Conservation (phyloP, 2,113 vertebrate species). For the Tyto alba region DNA sequence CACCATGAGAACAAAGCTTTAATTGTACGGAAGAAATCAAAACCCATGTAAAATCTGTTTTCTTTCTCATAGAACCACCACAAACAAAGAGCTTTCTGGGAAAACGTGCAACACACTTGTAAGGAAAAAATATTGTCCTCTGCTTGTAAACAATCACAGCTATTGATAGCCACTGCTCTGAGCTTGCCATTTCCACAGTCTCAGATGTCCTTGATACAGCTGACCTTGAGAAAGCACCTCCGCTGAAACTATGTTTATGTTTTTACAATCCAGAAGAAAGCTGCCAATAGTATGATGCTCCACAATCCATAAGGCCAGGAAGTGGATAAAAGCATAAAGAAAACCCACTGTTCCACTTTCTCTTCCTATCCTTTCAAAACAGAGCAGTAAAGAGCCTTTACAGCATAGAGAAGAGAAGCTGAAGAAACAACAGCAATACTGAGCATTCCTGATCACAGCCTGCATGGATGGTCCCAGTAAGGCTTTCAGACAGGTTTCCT, state of each 20-base stretch:
- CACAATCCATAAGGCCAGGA: neutral
- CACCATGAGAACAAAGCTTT: neutral
- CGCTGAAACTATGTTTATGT: neutral
- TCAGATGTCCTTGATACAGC: neutral
- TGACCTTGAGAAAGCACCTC: neutral
- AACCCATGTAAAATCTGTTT: neutral
- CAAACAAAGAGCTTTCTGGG: neutral
- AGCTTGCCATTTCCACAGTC: neutral
- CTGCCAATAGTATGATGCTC: neutral
- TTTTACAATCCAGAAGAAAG: neutral
- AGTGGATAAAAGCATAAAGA: neutral
- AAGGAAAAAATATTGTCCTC: neutral
- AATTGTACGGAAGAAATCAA: neutral
- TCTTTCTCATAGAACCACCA: neutral
- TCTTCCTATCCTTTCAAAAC: neutral
- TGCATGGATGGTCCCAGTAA: neutral
- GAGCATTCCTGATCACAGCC: neutral
- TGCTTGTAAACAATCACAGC: neutral
- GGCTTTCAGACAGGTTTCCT: neutral
- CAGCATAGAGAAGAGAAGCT: neutral
- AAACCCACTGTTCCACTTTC: neutral
- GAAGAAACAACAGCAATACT: neutral
- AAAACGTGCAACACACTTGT: neutral
- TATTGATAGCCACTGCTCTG: neutral
- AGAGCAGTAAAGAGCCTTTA: neutral